Evolutionary conservation across 1,140 invertebrate species (phyloP).

Genomic region (Lordiphosa collinella): DNA sequence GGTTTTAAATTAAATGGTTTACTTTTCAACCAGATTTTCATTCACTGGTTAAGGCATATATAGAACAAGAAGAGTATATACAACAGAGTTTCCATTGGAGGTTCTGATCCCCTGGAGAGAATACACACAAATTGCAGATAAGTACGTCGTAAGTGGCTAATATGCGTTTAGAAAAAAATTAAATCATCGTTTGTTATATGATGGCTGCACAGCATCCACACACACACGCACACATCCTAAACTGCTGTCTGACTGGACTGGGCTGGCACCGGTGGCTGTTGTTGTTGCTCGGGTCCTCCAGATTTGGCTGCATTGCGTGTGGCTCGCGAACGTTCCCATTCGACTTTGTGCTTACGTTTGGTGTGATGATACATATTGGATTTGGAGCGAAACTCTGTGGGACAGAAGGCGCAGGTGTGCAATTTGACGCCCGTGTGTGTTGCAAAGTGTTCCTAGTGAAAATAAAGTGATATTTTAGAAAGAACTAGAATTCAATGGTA

Average conservation of each 20-base stretch:
- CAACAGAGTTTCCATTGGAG: too few relatives aligned
- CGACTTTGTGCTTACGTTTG: constrained; percentile 68
- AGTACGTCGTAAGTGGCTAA: constrained; percentile 28
- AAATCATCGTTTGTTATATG: background rate
- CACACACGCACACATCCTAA: background rate
- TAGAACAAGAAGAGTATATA: constrained; percentile 29
- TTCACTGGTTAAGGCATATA: constrained; percentile 38
- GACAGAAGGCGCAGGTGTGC: constrained; percentile 76
- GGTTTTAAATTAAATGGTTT: constrained; percentile 15
- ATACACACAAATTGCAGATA: constrained; percentile 6
- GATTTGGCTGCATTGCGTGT: constrained; percentile 51
- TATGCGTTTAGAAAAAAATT: constrained; percentile 4
- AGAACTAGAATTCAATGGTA: too few relatives aligned
- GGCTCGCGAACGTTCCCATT: constrained; percentile 62
- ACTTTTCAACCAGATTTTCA: constrained; percentile 39
- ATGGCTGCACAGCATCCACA: constrained; percentile 5
- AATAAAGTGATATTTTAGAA: background rate
- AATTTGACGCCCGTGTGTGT: constrained; percentile 77
- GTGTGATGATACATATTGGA: constrained; percentile 79
- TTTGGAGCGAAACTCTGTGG: constrained; percentile 70
- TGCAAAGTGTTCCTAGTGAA: constrained; percentile 70
- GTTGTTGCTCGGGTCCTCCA: constrained; percentile 8
- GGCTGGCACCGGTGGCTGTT: background rate
- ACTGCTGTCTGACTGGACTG: constrained; percentile 20
- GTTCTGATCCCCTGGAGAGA: background rate